Evolutionary conservation across 2,797 vertebrate species (phyloP).

Genomic region (Parotocinclus haroldoi): DNA sequence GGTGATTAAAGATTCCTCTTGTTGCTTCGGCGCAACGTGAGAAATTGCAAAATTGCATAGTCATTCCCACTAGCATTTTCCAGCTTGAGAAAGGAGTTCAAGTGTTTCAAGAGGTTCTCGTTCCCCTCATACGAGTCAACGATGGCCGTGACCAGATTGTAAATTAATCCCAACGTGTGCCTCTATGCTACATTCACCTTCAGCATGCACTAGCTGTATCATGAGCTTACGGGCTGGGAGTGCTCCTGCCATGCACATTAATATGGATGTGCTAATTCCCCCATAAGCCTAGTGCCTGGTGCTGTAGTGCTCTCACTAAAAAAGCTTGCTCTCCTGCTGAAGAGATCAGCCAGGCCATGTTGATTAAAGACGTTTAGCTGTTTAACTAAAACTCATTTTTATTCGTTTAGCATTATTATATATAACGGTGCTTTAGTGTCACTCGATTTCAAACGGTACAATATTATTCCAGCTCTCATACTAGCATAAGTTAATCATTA

Average conservation of each 20-base stretch:
- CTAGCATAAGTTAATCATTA: too few species aligned
- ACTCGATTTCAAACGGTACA: not conserved
- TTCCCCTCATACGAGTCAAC: constrained; percentile 8
- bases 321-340: constrained; percentile 13
- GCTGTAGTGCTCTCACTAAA: constrained; percentile 12
- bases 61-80: constrained; percentile 1
- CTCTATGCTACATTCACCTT: constrained; percentile 3
- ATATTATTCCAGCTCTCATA: too few species aligned
- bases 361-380: constrained; percentile 7
- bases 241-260: constrained; percentile 26
- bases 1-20: constrained; percentile 10
- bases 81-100: constrained; percentile 3
- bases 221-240: constrained; percentile 6
- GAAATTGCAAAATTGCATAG: constrained; percentile 8
- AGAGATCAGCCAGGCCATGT: constrained; percentile 11
- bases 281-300: constrained; percentile 7
- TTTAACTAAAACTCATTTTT: not conserved
- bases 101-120: not conserved
- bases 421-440: not conserved
- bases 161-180: constrained; percentile 20
- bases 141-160: constrained; percentile 27
- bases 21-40: constrained; percentile 17
- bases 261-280: constrained; percentile 37
- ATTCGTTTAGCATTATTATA: not conserved
- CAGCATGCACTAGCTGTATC: constrained; percentile 14